These are phyloP conservation scores for Pelochelys cantorii DNA, from an alignment of 2,797 vertebrate species.

Conservation along the genomic window DNA sequence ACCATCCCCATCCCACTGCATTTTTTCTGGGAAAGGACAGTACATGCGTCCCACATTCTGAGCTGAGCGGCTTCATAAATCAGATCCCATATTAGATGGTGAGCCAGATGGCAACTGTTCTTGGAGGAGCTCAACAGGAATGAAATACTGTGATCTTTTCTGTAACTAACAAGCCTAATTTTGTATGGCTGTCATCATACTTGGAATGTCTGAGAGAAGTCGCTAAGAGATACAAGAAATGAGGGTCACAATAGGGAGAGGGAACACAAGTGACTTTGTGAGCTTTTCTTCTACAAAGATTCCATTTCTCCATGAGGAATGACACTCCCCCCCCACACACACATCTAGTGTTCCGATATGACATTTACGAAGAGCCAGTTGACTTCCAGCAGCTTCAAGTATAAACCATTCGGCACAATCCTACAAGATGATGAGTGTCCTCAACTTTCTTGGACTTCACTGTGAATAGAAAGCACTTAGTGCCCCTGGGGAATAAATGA, in stretches of 20 bases:
- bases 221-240: neutral
- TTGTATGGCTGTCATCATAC: slow-evolving; percentile 68
- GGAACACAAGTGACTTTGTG: neutral
- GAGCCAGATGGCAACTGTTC: slow-evolving; percentile 67
- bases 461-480: neutral
- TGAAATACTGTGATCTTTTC: slow-evolving; percentile 63
- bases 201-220: slow-evolving; percentile 37
- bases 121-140: slow-evolving; percentile 45
- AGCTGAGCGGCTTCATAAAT: slow-evolving; percentile 65
- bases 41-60: slow-evolving; percentile 40
- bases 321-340: neutral
- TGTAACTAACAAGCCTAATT: slow-evolving; percentile 56
- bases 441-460: neutral
- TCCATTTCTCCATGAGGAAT: neutral
- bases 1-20: slow-evolving; percentile 23
- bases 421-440: neutral
- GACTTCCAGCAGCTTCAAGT: neutral
- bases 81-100: slow-evolving; percentile 33
- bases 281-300: neutral
- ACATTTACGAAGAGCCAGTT: accelerated
- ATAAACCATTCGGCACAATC: neutral
- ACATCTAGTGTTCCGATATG: neutral
- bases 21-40: slow-evolving; percentile 57
- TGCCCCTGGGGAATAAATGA: neutral
- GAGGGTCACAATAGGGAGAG: neutral